phyloP scores from a whole-genome alignment of 2,113 vertebrate genomes.

The Gavia stellata region DNA sequence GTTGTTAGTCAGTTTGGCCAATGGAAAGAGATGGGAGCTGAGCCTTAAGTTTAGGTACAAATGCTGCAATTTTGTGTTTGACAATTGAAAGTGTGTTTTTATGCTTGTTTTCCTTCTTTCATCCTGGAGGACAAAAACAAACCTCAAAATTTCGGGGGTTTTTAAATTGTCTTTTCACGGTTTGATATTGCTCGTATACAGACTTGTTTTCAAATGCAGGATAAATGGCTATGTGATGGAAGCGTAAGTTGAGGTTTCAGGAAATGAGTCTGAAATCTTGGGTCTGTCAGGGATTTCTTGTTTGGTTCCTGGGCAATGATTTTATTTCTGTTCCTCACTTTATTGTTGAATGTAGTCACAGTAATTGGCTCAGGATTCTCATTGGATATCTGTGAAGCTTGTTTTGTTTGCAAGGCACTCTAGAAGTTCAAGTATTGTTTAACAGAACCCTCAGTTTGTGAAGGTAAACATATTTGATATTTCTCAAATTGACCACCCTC shows the following conservation, averaged over 20 bases:
- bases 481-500: not conserved
- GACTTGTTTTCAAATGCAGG: not conserved
- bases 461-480: not conserved
- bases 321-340: not conserved
- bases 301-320: not conserved
- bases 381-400: not conserved
- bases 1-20: not conserved
- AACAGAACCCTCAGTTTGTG: not conserved
- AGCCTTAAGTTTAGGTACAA: not conserved
- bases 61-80: not conserved
- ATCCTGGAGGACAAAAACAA: not conserved
- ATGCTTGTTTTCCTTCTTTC: not conserved
- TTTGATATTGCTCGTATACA: not conserved
- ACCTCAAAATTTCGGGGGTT: not conserved
- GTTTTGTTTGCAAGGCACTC: not conserved
- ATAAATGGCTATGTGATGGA: not conserved
- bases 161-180: not conserved
- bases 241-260: not conserved
- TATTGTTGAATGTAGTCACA: not conserved
- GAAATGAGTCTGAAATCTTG: not conserved
- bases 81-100: not conserved
- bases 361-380: not conserved
- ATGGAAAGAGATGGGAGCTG: not conserved
- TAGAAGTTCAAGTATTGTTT: not conserved
- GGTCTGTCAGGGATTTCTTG: not conserved